phyloP scores from a whole-genome alignment of 2,797 vertebrate species.

The Choloepus didactylus region DNA sequence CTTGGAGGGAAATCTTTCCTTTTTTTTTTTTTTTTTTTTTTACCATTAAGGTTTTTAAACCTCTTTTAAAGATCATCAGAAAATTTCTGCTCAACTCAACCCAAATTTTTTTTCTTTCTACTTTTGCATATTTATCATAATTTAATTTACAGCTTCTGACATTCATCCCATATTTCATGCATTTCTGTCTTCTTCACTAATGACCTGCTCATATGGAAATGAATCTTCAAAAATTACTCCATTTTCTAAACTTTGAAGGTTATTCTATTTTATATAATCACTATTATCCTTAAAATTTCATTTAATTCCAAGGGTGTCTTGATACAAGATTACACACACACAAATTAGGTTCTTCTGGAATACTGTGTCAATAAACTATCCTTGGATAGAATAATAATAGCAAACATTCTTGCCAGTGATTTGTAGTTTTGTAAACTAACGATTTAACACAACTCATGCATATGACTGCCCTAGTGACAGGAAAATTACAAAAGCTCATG shows the following conservation, averaged over 20 bases:
- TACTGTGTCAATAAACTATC: background rate
- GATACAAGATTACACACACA: constrained; percentile 6
- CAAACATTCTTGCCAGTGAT: background rate
- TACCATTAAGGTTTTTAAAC: background rate
- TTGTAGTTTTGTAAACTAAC: constrained; percentile 1
- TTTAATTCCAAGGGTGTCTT: constrained; percentile 16
- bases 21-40: background rate
- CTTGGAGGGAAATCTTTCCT: background rate
- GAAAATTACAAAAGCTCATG: background rate
- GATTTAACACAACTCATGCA: background rate
- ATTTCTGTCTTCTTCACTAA: constrained; percentile 20
- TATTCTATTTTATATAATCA: constrained; percentile 33
- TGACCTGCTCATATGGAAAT: constrained; percentile 23
- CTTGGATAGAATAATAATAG: background rate
- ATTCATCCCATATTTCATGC: background rate
- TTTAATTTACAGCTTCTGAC: constrained; percentile 11
- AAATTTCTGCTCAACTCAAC: background rate
- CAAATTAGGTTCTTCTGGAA: constrained; percentile 24
- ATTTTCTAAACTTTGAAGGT: constrained; percentile 27
- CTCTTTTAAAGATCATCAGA: constrained; percentile 9
- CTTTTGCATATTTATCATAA: constrained; percentile 5
- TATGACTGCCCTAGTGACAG: background rate
- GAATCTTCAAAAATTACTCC: constrained; percentile 10
- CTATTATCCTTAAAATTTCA: constrained; percentile 21
- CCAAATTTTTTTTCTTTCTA: constrained; percentile 25